Conservation (phyloP, 2,113 vertebrate species). For the Pomatostomus ruficeps region DNA sequence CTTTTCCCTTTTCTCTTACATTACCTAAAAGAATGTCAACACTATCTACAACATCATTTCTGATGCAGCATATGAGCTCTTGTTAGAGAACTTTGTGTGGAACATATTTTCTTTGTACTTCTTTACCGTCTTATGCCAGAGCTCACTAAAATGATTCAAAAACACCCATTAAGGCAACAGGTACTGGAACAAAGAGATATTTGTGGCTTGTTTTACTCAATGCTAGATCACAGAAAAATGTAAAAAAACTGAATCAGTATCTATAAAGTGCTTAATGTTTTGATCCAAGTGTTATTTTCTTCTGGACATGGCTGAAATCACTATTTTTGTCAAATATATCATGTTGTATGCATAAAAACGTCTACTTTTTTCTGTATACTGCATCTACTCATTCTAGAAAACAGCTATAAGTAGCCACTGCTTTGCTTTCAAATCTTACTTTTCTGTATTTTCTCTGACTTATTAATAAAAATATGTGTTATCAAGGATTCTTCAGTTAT, state of each 20-base stretch:
- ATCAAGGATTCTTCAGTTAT: not conserved
- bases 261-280: not conserved
- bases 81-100: not conserved
- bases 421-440: not conserved
- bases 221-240: not conserved
- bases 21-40: not conserved
- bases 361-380: not conserved
- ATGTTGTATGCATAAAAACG: not conserved
- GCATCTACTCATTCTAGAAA: not conserved
- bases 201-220: not conserved
- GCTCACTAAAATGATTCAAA: not conserved
- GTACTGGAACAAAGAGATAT: not conserved
- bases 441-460: not conserved
- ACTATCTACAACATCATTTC: not conserved
- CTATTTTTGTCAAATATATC: not conserved
- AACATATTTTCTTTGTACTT: not conserved
- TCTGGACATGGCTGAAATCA: not conserved
- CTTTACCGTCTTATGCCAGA: not conserved
- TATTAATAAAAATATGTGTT: not conserved
- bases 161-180: not conserved
- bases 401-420: not conserved
- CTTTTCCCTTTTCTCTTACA: not conserved
- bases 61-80: not conserved
- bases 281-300: not conserved
- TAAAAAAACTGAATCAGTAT: not conserved